These are phyloP conservation scores for Cryptocephalus moraei DNA, from an alignment of 2,888 invertebrate genomes.

Conservation along the genomic window DNA sequence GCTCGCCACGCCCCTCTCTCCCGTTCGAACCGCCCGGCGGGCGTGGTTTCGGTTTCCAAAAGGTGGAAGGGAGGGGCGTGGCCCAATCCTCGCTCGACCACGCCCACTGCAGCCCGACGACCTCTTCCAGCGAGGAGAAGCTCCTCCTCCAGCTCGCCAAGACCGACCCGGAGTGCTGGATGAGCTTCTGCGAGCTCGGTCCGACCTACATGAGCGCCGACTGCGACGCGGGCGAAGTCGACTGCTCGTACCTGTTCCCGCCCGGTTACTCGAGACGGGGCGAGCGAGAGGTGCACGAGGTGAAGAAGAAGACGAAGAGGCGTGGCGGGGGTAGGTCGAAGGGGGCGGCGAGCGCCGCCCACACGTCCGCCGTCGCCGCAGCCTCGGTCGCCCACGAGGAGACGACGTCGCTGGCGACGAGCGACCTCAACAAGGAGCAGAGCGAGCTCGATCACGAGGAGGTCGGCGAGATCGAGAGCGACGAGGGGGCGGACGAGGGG, in stretches of 20 bases:
- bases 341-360: neutral
- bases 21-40: too few relatives aligned
- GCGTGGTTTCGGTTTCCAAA: too few relatives aligned
- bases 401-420: conserved; percentile 8
- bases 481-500: conserved; percentile 18
- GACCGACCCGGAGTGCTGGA: conserved; percentile 51
- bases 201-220: conserved; percentile 62
- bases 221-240: conserved; percentile 50
- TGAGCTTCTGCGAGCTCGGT: conserved; percentile 51
- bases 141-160: conserved; percentile 58
- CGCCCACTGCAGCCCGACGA: too few relatives aligned
- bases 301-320: conserved; percentile 46
- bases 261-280: conserved; percentile 49
- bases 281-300: conserved; percentile 36
- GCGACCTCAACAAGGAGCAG: conserved; percentile 12
- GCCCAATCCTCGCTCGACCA: too few relatives aligned
- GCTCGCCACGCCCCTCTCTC: too few relatives aligned
- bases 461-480: conserved; percentile 16
- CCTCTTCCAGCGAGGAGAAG: conserved; percentile 48
- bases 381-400: conserved; percentile 13
- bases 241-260: conserved; percentile 60
- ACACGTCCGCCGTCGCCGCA: conserved; percentile 1
- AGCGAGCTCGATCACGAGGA: conserved; percentile 13
- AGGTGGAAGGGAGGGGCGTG: too few relatives aligned
- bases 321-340: conserved; percentile 7